A percentile compares a stretch with the other conserved stretches of the same genome.
phyloP scores from a whole-genome alignment of 1,140 invertebrate species.

The Drosophila arizonae region DNA sequence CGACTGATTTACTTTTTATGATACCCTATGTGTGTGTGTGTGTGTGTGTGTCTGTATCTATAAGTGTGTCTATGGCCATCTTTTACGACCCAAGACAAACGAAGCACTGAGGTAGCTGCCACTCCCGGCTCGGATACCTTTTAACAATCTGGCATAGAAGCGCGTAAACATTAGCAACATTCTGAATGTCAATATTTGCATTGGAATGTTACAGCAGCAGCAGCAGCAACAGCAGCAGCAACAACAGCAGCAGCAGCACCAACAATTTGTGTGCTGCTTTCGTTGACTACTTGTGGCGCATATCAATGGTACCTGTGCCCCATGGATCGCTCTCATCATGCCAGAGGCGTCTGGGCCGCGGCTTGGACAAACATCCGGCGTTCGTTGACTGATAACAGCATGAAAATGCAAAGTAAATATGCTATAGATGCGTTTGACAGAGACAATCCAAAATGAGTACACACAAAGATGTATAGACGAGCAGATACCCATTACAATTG shows the following conservation, averaged over 20 bases:
- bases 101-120: constrained; percentile 60
- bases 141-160: constrained; percentile 49
- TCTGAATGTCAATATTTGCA: constrained; percentile 72
- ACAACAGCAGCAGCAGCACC: constrained; percentile 16
- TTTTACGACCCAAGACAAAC: constrained; percentile 72
- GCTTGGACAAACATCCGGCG: constrained; percentile 48
- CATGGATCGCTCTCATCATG: constrained; percentile 26
- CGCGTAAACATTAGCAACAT: constrained; percentile 58
- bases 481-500: neutral
- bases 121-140: constrained; percentile 35
- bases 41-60: constrained; percentile 3
- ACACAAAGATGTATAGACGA: neutral
- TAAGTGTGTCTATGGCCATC: constrained; percentile 13
- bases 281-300: constrained; percentile 36
- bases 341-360: constrained; percentile 18
- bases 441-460: neutral
- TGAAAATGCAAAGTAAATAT: constrained; percentile 20
- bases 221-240: constrained; percentile 34
- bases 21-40: constrained; percentile 15
- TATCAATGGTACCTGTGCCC: constrained; percentile 50
- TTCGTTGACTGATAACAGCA: constrained; percentile 25
- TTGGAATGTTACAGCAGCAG: constrained; percentile 57
- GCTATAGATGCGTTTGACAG: neutral
- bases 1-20: constrained; percentile 50
- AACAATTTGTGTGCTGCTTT: constrained; percentile 25